A percentile compares a stretch with the other conserved stretches of the same genome.
Conservation (phyloP, 2,113 vertebrate genomes). For the Clupea harengus region DNA sequence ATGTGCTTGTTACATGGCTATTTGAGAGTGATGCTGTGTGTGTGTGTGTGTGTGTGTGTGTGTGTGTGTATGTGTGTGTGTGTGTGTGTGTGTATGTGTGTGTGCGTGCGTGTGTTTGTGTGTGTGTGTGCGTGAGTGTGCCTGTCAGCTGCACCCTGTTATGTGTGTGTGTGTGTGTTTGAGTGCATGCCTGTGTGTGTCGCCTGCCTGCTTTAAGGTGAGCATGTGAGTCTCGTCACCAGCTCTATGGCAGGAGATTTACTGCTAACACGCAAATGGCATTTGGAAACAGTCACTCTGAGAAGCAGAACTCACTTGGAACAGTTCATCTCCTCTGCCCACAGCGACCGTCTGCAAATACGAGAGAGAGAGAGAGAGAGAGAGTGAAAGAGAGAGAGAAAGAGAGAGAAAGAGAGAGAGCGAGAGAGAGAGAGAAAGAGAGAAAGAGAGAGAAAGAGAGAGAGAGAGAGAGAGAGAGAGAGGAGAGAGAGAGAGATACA, state of each 20-base stretch:
- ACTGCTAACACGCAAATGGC: slow-evolving; percentile 7
- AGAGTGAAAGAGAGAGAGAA: no score
- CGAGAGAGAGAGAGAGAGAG: no score
- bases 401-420: no score
- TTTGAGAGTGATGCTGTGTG: no score
- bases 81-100: neutral
- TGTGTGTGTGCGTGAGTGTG: neutral
- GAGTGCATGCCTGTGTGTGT: neutral
- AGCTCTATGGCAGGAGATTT: neutral
- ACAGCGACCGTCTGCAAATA: neutral
- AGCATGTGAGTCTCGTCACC: neutral
- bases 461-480: no score
- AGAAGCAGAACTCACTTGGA: neutral
- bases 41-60: neutral
- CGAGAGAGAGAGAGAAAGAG: no score
- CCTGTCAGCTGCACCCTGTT: no score
- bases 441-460: no score
- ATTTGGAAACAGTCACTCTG: slow-evolving; percentile 9
- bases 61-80: neutral
- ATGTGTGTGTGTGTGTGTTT: neutral
- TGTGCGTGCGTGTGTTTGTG: neutral
- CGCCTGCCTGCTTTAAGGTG: neutral
- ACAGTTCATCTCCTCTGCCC: neutral
- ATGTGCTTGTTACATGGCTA: neutral
- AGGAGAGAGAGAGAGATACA: no score